Evolutionary conservation across 1,140 invertebrate genomes (phyloP), one percentile per base, ranked within the genome.

Genomic region (Colletes latitarsis): DNA sequence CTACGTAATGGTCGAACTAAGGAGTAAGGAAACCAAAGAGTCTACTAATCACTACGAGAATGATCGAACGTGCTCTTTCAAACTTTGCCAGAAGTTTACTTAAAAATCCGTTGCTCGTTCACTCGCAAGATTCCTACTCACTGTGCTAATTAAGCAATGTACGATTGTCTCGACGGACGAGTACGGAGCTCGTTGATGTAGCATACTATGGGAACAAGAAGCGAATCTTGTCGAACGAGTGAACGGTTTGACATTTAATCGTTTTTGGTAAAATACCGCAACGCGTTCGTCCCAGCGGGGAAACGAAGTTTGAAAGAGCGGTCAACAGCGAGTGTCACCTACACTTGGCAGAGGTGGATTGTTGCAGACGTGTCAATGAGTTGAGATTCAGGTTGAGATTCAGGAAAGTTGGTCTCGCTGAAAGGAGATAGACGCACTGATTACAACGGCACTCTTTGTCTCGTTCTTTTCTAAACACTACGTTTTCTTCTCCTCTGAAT

Each of bases 371-470:
- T 90, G 92, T 92, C 94, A 97, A 95, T 91, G 97, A 96, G 95
- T 98, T 98, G 94, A 98, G 95, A 95, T 98, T 98, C 94, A 98
- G 95, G 95, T 96, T 98, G 93, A 98, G 96, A 96, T 98, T 98
- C 94, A 99, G 96, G 96, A 98, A 99, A 93, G 97, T 98, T 93
- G 98, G 98, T 92, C 98, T 97, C 94, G 97, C 98, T 98, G 97
- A 95, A 98, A 98, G 94, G 95, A 92, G 90, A 92, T 86, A 92
- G 87, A 92, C 89, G 82, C 80, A 83, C 88, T 84, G 79, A 80
- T 92, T 92, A 92, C 85, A 30, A 88, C 87, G 75, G 81, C 78
- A 77, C 71, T 85, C 58, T 83, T 10, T 82, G 60, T 75, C 15
- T 64, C 58, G 57, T 80, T 58, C n/a, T 66, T 75, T 88, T 81